Evolutionary conservation across 2,888 invertebrate genomes (phyloP).

Genomic region (Lacanobia oleracea): DNA sequence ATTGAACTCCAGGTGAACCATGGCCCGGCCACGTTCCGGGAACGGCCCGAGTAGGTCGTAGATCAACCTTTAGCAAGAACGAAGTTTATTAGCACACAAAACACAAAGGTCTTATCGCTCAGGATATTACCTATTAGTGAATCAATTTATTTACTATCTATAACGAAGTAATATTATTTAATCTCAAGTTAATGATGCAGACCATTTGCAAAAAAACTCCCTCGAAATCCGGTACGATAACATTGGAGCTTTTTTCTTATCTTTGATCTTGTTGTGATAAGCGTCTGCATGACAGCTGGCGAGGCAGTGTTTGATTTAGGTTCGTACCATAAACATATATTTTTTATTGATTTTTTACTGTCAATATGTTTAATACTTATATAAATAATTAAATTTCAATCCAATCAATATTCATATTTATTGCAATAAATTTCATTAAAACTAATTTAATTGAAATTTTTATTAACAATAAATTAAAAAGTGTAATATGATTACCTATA

Average conservation of each 20-base stretch:
- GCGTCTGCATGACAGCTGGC: background rate
- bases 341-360: too few species aligned
- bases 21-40: too few species aligned
- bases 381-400: too few species aligned
- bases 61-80: background rate
- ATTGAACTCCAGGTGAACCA: too few species aligned
- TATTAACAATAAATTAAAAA: too few species aligned
- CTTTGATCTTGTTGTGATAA: constrained; percentile 12
- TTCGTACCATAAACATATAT: too few species aligned
- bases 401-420: too few species aligned
- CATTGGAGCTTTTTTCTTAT: background rate
- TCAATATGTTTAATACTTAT: too few species aligned
- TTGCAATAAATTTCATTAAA: too few species aligned
- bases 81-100: background rate
- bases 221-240: constrained; percentile 9
- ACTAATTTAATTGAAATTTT: too few species aligned
- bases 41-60: too few species aligned
- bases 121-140: constrained; percentile 34
- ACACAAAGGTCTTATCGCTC: background rate
- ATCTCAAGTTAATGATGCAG: background rate
- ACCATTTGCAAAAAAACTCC: constrained; percentile 17
- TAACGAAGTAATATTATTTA: background rate
- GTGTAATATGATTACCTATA: too few species aligned
- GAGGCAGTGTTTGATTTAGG: background rate
- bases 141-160: constrained; percentile 1